phyloP scores from a whole-genome alignment of 2,797 vertebrate species.

The Helarctos malayanus region DNA sequence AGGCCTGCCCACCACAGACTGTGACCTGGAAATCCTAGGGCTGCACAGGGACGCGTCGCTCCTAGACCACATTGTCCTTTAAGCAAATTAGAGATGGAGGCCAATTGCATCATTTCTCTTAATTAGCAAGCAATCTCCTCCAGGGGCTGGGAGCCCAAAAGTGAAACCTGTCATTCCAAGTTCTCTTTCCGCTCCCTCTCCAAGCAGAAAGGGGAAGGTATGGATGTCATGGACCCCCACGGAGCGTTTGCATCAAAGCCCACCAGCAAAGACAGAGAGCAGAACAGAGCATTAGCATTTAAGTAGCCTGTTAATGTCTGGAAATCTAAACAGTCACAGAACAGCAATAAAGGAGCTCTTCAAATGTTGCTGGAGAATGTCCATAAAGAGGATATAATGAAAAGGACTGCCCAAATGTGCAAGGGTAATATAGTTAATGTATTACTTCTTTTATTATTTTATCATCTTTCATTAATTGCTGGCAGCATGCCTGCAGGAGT shows the following conservation, averaged over 20 bases:
- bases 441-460: conserved; percentile 92
- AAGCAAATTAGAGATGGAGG: conserved; percentile 47
- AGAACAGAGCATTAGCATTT: conserved; percentile 64
- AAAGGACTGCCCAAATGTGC: conserved; percentile 88
- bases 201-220: background rate
- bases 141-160: conserved; percentile 38
- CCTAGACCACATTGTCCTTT: conserved; percentile 69
- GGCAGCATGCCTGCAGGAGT: conserved; percentile 87
- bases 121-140: conserved; percentile 60
- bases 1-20: background rate
- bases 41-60: background rate
- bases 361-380: conserved; percentile 85
- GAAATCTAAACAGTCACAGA: conserved; percentile 84
- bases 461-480: conserved; percentile 91
- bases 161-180: conserved; percentile 16
- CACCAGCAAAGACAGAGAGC: background rate
- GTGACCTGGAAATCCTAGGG: conserved; percentile 44
- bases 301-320: conserved; percentile 82
- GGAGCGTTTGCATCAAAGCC: conserved; percentile 59
- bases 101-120: conserved; percentile 67
- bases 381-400: conserved; percentile 89
- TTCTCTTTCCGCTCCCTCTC: conserved; percentile 8
- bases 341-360: conserved; percentile 86
- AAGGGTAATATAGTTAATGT: conserved; percentile 90
- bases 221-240: background rate